These are phyloP conservation scores for Elephas maximus DNA, from an alignment of 2,113 vertebrate species.

Conservation along the genomic window DNA sequence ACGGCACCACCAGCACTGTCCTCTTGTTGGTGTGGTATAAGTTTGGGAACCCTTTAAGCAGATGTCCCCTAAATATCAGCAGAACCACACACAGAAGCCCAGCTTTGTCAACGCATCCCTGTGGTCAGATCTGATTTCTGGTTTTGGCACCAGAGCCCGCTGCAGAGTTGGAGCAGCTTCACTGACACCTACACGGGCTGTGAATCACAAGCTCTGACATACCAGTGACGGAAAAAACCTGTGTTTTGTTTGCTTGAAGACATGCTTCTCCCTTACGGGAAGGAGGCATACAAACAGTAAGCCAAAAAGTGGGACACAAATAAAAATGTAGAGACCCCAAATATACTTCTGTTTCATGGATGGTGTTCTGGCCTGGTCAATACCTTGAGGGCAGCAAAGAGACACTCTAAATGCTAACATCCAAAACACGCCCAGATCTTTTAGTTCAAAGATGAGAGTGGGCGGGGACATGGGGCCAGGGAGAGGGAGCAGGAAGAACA, in stretches of 20 bases:
- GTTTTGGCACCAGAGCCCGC: background rate
- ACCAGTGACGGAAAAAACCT: constrained; percentile 14
- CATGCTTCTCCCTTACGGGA: constrained; percentile 49
- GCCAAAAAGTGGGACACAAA: background rate
- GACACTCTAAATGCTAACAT: constrained; percentile 21
- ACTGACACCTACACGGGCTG: constrained; percentile 28
- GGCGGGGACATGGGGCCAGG: background rate
- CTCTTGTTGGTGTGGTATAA: constrained; percentile 50
- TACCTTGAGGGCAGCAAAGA: background rate
- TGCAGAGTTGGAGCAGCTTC: background rate
- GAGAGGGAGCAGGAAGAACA: background rate
- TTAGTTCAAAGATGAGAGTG: background rate
- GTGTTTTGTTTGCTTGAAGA: constrained; percentile 51
- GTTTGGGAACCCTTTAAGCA: constrained; percentile 60
- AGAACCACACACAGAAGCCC: background rate
- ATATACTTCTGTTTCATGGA: background rate
- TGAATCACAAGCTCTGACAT: constrained; percentile 54
- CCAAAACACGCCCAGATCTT: background rate
- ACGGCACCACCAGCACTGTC: constrained; percentile 58
- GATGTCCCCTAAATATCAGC: constrained; percentile 32
- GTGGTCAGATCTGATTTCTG: background rate
- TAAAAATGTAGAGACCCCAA: background rate
- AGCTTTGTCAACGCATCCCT: background rate
- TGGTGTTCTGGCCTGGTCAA: background rate
- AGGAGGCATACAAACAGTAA: background rate